Base-by-base conservation (phyloP, 2,797 vertebrate species). In the Ceryle rudis region DNA sequence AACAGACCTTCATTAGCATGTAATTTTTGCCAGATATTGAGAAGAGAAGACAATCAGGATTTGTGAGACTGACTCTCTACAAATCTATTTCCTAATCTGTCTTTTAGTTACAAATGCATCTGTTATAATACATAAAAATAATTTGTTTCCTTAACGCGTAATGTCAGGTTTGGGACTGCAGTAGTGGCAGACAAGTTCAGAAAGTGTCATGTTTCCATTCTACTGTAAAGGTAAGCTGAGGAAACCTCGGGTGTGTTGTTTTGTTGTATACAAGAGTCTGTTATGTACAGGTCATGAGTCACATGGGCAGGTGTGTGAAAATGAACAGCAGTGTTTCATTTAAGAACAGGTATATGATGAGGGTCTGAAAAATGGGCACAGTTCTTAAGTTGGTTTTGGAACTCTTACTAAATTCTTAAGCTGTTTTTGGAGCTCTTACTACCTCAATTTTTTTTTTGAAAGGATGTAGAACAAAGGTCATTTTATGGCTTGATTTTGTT, bases 171-270 rank as follows among this genome's bases (percentile, higher is more conserved):
- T 99, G 99, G 99, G 99, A 99, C 94, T 98, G 98, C 81, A 98
- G 97, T 70, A 98, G 97, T 58, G 99, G 99, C 29, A 98, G 98
- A 95, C 97, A 99, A 77, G 96, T 99, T 91, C 98, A 98, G 94
- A 99, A 98, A 78, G 98, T 99, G 44, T 98, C 98, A 6, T 98
- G 99, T 81, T 99, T 99, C 60, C 99, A 99, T 97, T 99, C 99
- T 10, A 99, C 99, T 80, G 99, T 99, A 16, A 99, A 99, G 99
- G 99, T 99, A 98, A 82, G 86, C 64, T 73, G 42, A 71, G 7
- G 49, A 74, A 87, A 44, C 26, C 11, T 20, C 70, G 3, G 35
- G 26, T 52, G 42, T 81, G 35, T 55, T 82, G 4, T 64, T 64
- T 47, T 58, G 15, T 82, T 91, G 6, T 71, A 4, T 58, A 6